Evolutionary conservation across 2,888 invertebrate species (phyloP).

Genomic region (Leptinotarsa tumamoca): DNA sequence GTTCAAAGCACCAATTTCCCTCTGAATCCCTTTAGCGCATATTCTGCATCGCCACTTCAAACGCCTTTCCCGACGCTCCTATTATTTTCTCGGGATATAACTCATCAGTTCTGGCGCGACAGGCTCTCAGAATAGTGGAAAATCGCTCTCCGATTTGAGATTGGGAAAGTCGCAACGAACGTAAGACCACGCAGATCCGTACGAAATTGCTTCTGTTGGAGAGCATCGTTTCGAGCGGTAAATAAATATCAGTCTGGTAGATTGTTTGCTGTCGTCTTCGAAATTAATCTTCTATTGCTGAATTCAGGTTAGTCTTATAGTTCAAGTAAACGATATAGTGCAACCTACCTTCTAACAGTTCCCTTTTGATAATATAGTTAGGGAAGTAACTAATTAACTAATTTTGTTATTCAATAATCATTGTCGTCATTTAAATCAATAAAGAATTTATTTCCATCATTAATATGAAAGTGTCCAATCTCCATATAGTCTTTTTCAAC

Average conservation of each 20-base stretch:
- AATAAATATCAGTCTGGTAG: background rate
- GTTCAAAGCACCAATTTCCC: background rate
- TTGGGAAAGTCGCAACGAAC: background rate
- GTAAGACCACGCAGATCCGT: background rate
- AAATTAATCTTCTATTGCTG: background rate
- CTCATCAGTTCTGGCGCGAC: constrained; percentile 15
- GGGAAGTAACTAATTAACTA: no score
- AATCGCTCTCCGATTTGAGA: background rate
- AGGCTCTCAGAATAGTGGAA: constrained; percentile 8
- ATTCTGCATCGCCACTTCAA: constrained; percentile 10
- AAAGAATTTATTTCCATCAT: no score
- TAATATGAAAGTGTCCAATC: no score
- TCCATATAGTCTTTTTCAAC: no score
- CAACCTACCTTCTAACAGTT: no score
- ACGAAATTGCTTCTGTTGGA: background rate
- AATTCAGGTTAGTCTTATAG: background rate
- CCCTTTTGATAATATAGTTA: no score
- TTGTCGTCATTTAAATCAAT: no score
- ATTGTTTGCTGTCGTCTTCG: background rate
- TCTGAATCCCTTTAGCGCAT: constrained; percentile 10
- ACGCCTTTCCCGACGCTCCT: constrained; percentile 1
- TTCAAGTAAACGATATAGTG: no score
- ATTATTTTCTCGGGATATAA: constrained; percentile 9
- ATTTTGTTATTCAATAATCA: no score
- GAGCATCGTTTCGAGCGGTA: background rate